Percentiles rank a stretch among this genome's conserved stretches.
These are phyloP conservation scores for Chromis chromis DNA, from an alignment of 2,797 vertebrate species.

Conservation along the genomic window DNA sequence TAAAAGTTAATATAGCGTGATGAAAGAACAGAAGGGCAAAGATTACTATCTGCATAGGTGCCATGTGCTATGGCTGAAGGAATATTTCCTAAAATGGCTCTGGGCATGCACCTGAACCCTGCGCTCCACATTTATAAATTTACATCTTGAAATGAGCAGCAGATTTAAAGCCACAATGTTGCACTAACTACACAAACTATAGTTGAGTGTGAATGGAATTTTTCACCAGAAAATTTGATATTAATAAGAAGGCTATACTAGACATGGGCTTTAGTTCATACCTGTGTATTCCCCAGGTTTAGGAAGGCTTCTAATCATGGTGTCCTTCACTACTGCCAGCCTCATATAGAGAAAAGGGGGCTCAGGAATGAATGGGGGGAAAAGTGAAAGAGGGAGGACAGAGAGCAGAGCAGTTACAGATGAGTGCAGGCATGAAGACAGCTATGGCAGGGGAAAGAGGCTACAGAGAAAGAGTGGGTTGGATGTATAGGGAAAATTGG, in stretches of 20 bases:
- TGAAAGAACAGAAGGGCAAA: slow-evolving; percentile 59
- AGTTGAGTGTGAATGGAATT: neutral
- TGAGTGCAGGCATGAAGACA: slow-evolving; percentile 53
- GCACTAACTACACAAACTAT: slow-evolving; percentile 18
- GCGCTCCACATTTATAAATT: slow-evolving; percentile 51
- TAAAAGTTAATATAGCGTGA: slow-evolving; percentile 60
- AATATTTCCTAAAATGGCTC: slow-evolving; percentile 64
- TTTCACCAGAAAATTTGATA: neutral
- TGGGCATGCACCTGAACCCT: slow-evolving; percentile 79
- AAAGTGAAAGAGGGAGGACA: slow-evolving; percentile 39
- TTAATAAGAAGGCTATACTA: neutral
- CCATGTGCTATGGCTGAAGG: slow-evolving; percentile 73
- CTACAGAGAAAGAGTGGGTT: slow-evolving; percentile 46
- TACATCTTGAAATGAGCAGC: slow-evolving; percentile 47
- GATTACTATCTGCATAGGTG: slow-evolving; percentile 50
- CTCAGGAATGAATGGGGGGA: slow-evolving; percentile 19
- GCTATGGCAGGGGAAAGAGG: slow-evolving; percentile 36
- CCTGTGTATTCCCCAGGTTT: slow-evolving; percentile 27
- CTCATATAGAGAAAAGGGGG: slow-evolving; percentile 20
- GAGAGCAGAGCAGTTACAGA: slow-evolving; percentile 42
- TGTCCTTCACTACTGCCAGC: slow-evolving; percentile 40
- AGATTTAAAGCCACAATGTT: slow-evolving; percentile 30
- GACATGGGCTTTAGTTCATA: slow-evolving; percentile 1
- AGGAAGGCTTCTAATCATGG: slow-evolving; percentile 19
- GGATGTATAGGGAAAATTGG: slow-evolving; percentile 69